Conservation (phyloP, 2,888 invertebrate species). For the Parelbella ahira region DNA sequence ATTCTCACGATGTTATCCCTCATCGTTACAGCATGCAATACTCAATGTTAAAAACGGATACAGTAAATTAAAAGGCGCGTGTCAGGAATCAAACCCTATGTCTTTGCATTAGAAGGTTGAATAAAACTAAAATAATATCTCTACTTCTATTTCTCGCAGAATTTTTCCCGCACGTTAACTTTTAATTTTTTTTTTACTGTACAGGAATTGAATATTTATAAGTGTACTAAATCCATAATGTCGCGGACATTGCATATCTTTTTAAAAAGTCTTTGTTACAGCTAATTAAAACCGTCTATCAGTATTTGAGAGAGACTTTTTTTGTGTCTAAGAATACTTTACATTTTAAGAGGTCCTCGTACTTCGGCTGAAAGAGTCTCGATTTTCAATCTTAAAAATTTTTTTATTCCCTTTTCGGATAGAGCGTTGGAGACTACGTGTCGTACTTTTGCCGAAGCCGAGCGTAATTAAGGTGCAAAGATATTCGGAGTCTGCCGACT, state of each 20-base stretch:
- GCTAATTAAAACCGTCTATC: conserved; percentile 39
- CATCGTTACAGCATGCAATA: too few relatives aligned
- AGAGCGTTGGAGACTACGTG: conserved; percentile 59
- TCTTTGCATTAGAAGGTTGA: too few relatives aligned
- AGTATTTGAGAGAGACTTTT: conserved; percentile 40
- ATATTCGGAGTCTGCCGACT: conserved; percentile 71
- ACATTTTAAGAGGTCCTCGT: conserved; percentile 40
- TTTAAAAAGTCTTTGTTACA: conserved; percentile 46
- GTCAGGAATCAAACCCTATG: too few relatives aligned
- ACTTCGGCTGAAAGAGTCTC: conserved; percentile 44
- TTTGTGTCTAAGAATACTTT: conserved; percentile 50
- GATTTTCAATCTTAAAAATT: conserved; percentile 51
- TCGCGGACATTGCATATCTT: not conserved
- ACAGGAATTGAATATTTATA: not conserved
- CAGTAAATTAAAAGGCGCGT: too few relatives aligned
- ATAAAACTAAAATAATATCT: too few relatives aligned
- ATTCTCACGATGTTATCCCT: too few relatives aligned
- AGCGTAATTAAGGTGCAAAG: conserved; percentile 79
- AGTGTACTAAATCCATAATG: not conserved
- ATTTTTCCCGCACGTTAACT: too few relatives aligned
- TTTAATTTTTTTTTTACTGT: too few relatives aligned
- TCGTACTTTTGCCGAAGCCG: conserved; percentile 58
- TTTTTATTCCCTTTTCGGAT: conserved; percentile 50
- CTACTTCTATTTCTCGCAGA: too few relatives aligned
- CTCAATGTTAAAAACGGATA: too few relatives aligned